Percentiles rank a stretch among this genome's conserved stretches.
Evolutionary conservation across 2,797 vertebrate genomes (phyloP).

Genomic region (Pachyuromys duprasi): DNA sequence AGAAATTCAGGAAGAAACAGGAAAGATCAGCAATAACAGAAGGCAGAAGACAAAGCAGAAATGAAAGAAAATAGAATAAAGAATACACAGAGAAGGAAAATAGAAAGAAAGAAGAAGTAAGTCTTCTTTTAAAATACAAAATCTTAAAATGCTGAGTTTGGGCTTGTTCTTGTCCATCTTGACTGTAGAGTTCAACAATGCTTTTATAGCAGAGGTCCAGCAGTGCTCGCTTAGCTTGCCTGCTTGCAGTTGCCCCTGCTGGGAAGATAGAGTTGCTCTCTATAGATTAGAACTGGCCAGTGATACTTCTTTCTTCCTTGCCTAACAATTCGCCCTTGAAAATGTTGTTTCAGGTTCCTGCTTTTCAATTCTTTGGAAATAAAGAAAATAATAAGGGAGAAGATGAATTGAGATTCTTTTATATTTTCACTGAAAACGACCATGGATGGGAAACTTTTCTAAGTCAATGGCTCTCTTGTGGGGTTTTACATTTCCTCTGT

Average conservation of each 20-base stretch:
- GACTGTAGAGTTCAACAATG: constrained; percentile 40
- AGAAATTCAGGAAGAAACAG: fast-evolving
- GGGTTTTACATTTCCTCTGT: constrained; percentile 36
- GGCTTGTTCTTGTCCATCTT: constrained; percentile 57
- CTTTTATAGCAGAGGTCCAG: constrained; percentile 66
- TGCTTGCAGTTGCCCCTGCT: constrained; percentile 77
- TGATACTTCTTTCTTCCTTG: constrained; percentile 76
- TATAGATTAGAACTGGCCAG: constrained; percentile 76
- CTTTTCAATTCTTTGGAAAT: constrained; percentile 80
- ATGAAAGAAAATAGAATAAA: neutral
- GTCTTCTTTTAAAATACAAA: neutral
- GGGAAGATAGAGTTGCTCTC: constrained; percentile 79
- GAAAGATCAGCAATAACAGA: neutral
- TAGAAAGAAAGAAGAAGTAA: too few relatives aligned
- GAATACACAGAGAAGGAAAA: neutral
- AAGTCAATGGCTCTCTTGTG: constrained; percentile 55
- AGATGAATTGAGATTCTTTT: constrained; percentile 67
- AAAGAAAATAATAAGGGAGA: constrained; percentile 78
- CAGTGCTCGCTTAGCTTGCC: constrained; percentile 62
- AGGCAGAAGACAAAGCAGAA: neutral
- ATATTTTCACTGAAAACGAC: constrained; percentile 73
- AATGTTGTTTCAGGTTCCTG: constrained; percentile 78
- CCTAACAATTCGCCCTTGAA: constrained; percentile 79
- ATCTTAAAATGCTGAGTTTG: neutral
- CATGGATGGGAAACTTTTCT: constrained; percentile 40